phyloP scores from a whole-genome alignment of 2,797 vertebrate genomes.

The Pipistrellus nathusii region DNA sequence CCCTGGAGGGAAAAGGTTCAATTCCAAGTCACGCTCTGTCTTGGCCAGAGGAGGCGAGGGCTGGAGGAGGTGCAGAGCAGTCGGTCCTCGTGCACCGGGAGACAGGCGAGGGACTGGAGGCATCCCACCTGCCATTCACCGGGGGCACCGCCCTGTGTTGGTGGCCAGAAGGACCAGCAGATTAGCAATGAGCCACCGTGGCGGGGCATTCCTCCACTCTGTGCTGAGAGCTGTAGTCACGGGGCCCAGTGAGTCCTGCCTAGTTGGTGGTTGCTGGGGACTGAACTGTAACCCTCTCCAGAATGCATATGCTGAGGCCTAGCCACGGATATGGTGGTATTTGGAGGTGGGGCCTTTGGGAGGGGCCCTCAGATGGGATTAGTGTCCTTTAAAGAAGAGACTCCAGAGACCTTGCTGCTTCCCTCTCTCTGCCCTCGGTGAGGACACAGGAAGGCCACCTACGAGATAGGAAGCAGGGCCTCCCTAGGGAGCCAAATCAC shows the following conservation, averaged over 20 bases:
- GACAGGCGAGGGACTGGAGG: background rate
- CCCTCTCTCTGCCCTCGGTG: background rate
- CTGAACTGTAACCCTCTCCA: background rate
- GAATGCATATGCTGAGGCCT: background rate
- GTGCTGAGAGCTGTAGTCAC: rapidly evolving
- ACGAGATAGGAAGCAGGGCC: background rate
- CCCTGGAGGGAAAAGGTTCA: constrained; percentile 61
- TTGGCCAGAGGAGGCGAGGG: background rate
- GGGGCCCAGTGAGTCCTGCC: background rate
- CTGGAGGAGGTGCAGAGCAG: background rate
- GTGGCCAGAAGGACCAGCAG: background rate
- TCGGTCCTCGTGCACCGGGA: background rate
- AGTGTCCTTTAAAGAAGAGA: background rate
- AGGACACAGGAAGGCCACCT: background rate
- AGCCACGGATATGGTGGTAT: background rate
- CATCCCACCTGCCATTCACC: background rate
- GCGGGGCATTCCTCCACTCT: background rate
- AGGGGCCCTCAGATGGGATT: background rate
- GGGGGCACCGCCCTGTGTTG: rapidly evolving
- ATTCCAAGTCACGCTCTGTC: constrained; percentile 34
- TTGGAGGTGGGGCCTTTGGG: background rate
- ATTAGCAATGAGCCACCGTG: rapidly evolving
- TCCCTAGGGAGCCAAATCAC: background rate
- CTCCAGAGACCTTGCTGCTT: background rate
- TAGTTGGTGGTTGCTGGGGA: background rate